Evolutionary conservation across 2,888 invertebrate genomes (phyloP).

Genomic region (Acronicta leporina): DNA sequence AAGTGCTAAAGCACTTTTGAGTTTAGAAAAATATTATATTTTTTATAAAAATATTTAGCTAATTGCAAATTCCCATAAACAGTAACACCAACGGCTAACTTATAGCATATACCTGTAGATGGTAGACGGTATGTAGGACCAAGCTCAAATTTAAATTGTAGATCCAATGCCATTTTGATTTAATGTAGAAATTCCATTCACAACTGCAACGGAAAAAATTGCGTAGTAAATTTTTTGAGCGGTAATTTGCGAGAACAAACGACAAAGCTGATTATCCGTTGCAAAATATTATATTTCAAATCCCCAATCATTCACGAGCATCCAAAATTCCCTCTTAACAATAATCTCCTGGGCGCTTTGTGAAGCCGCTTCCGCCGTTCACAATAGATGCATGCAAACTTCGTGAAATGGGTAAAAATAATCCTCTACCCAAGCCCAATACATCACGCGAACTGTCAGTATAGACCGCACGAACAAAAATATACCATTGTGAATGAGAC

Average conservation of each 20-base stretch:
- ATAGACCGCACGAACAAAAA: constrained; percentile 88
- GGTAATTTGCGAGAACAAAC: constrained; percentile 45
- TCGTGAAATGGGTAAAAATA: constrained; percentile 88
- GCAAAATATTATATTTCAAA: constrained; percentile 74
- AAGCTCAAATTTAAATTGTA: too few species aligned
- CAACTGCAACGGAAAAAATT: neutral
- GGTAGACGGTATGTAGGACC: too few species aligned
- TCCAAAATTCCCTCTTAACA: constrained; percentile 74
- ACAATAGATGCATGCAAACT: constrained; percentile 88
- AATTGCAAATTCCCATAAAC: too few species aligned
- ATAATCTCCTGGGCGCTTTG: constrained; percentile 83
- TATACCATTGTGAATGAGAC: constrained; percentile 82
- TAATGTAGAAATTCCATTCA: neutral
- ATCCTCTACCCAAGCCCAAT: constrained; percentile 84
- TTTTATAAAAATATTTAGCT: too few species aligned
- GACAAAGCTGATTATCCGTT: constrained; percentile 57
- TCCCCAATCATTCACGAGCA: constrained; percentile 75
- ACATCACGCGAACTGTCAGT: constrained; percentile 88
- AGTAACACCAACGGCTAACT: too few species aligned
- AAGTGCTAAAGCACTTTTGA: too few species aligned
- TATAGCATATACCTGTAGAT: too few species aligned
- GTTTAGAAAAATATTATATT: too few species aligned
- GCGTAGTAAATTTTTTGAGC: neutral
- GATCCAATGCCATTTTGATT: neutral
- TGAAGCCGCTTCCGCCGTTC: constrained; percentile 83